A percentile compares a stretch with the other conserved stretches of the same genome.
phyloP scores from a whole-genome alignment of 64 coral and sea anemone species.

The Stichodactyla helianthus region DNA sequence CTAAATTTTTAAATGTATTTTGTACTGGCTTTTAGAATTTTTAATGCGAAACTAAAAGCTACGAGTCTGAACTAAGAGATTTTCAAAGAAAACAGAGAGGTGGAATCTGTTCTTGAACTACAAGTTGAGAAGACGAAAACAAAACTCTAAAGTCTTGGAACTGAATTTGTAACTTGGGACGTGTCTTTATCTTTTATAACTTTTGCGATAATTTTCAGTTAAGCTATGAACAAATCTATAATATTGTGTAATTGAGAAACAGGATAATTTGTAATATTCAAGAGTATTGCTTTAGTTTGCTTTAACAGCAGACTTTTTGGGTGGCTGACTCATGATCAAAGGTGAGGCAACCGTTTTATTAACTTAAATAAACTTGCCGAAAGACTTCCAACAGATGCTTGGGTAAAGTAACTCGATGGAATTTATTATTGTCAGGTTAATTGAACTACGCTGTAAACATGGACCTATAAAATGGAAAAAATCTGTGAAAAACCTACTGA shows the following conservation, averaged over 20 bases:
- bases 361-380: neutral
- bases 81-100: neutral
- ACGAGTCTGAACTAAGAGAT: neutral
- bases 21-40: no score
- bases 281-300: neutral
- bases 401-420: neutral
- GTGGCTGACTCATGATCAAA: neutral
- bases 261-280: neutral
- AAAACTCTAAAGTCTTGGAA: neutral
- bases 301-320: neutral
- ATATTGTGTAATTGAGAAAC: neutral
- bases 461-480: neutral
- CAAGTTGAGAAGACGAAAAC: no score
- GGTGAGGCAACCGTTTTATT: slow-evolving; percentile 8
- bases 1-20: no score
- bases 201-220: neutral
- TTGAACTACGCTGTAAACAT: neutral
- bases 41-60: neutral
- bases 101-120: neutral
- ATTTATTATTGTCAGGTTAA: neutral
- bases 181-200: no score
- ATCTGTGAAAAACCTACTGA: neutral
- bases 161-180: neutral
- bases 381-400: neutral
- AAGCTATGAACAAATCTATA: neutral